A percentile compares a stretch with the other conserved stretches of the same genome.
These are phyloP conservation scores for Papilio glaucus DNA, from an alignment of 1,140 invertebrate genomes.

Conservation along the genomic window DNA sequence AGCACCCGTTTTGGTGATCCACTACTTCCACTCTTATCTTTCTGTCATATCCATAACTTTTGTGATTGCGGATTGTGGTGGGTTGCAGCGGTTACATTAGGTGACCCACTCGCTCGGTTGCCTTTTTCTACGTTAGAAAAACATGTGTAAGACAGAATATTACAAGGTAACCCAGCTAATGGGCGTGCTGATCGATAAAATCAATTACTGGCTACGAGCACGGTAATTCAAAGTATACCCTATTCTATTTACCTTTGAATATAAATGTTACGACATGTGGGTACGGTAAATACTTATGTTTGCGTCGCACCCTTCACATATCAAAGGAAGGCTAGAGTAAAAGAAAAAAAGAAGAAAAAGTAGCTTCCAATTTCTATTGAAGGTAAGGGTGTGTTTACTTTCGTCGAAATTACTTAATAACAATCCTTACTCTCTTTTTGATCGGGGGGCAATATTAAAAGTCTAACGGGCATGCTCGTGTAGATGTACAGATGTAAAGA, in stretches of 20 bases:
- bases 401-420: not conserved
- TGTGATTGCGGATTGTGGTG: too few species aligned
- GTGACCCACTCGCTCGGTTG: too few species aligned
- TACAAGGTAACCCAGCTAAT: not conserved
- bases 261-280: not conserved
- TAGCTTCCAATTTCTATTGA: conserved; percentile 10
- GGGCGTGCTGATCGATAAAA: conserved; percentile 5
- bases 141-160: not conserved
- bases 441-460: not conserved
- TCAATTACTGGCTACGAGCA: not conserved
- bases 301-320: not conserved
- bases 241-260: not conserved
- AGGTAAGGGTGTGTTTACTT: conserved; percentile 17
- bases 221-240: not conserved
- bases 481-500: not conserved
- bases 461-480: not conserved
- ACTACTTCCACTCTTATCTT: too few species aligned
- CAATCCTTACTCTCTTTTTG: not conserved
- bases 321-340: conserved; percentile 6
- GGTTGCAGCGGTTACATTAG: too few species aligned
- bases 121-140: not conserved
- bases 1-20: too few species aligned
- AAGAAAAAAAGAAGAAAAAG: too few species aligned
- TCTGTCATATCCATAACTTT: too few species aligned
- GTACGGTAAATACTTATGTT: not conserved